Conservation (phyloP, 1,140 invertebrate genomes). For the Zaprionus gabonicus region DNA sequence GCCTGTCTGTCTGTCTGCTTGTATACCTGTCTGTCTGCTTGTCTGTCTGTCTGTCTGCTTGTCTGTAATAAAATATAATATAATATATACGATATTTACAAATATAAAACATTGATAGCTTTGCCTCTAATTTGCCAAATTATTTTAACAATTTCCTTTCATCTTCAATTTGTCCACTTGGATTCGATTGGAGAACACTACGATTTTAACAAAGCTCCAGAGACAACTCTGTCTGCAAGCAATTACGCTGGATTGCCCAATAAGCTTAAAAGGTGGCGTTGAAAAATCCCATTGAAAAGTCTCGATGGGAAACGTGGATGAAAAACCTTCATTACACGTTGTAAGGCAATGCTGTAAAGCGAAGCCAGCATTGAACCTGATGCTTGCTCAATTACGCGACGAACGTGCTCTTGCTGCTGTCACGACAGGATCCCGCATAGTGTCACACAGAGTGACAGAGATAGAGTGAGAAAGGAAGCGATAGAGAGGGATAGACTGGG, state of each 20-base stretch:
- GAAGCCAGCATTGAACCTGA: conserved; percentile 3
- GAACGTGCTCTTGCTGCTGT: conserved; percentile 12
- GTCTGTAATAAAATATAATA: no score
- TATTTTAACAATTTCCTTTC: no score
- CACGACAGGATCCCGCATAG: conserved; percentile 10
- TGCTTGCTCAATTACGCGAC: conserved; percentile 29
- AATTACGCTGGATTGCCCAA: neutral
- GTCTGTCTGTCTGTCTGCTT: no score
- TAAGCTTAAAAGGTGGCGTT: neutral
- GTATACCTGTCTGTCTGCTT: no score
- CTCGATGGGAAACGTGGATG: neutral
- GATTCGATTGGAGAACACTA: no score
- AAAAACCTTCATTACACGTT: neutral
- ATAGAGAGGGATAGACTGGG: neutral
- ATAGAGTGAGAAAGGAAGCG: neutral
- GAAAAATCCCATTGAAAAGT: neutral
- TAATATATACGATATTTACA: no score
- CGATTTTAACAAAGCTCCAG: neutral
- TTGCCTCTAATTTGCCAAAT: no score
- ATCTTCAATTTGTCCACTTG: no score
- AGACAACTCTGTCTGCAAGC: neutral
- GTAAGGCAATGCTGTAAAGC: conserved; percentile 3
- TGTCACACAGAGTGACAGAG: neutral
- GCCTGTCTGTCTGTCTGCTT: no score
- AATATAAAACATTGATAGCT: no score